Conservation (phyloP, 1,140 invertebrate species). For the Papilio polyxenes region DNA sequence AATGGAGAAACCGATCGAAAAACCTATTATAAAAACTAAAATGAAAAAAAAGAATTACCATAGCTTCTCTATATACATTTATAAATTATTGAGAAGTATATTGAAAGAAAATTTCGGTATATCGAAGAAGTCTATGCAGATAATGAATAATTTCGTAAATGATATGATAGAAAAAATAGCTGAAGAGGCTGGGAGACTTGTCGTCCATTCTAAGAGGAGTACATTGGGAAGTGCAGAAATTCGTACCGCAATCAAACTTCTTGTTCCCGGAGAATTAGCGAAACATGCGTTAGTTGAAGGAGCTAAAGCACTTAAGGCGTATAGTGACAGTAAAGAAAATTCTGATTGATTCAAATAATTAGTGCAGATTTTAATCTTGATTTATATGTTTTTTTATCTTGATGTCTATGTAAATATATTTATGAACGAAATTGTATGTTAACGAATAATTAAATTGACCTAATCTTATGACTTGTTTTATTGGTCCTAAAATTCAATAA, state of each 20-base stretch:
- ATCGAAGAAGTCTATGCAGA: conserved; percentile 79
- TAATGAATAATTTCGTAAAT: conserved; percentile 84
- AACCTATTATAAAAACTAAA: conserved; percentile 57
- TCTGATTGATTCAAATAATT: neutral
- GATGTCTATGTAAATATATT: conserved; percentile 1
- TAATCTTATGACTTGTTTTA: neutral
- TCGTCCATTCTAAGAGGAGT: conserved; percentile 82
- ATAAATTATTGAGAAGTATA: conserved; percentile 84
- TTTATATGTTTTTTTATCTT: neutral
- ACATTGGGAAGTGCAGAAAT: conserved; percentile 77
- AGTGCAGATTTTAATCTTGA: neutral
- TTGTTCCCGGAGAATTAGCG: conserved; percentile 66
- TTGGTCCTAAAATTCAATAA: neutral
- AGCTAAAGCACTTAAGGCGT: conserved; percentile 83
- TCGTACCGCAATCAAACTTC: conserved; percentile 70
- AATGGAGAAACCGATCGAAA: conserved; percentile 61
- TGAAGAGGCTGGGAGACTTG: conserved; percentile 76
- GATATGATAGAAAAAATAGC: conserved; percentile 83
- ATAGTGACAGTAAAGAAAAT: conserved; percentile 37
- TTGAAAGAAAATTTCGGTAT: conserved; percentile 70
- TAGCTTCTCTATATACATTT: conserved; percentile 87
- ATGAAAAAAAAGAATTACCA: conserved; percentile 83
- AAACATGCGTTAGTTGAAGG: conserved; percentile 76
- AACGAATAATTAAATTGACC: neutral
- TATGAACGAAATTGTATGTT: neutral